Percentiles rank a stretch among this genome's conserved stretches.
phyloP scores from a whole-genome alignment of 1,140 invertebrate species.

The Zaprionus kolodkinae region DNA sequence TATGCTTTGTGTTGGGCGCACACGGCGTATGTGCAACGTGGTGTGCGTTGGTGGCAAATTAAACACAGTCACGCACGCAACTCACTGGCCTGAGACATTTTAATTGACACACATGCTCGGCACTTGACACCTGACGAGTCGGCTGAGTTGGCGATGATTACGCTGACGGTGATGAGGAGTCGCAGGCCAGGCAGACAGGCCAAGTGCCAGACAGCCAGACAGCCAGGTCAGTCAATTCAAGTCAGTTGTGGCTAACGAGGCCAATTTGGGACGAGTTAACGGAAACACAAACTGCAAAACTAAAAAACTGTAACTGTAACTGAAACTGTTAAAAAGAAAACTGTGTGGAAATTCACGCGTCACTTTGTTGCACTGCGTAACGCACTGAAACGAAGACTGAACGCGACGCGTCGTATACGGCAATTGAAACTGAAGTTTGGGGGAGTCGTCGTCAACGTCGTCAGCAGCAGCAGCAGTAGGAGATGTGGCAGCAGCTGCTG shows the following conservation, averaged over 20 bases:
- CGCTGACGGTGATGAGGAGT: slow-evolving; percentile 45
- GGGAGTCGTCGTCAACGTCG: slow-evolving; percentile 36
- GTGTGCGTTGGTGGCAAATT: slow-evolving; percentile 44
- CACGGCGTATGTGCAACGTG: slow-evolving; percentile 34
- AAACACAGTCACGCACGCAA: slow-evolving; percentile 69
- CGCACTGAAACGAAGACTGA: slow-evolving; percentile 65
- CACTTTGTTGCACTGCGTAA: slow-evolving; percentile 63
- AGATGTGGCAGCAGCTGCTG: slow-evolving; percentile 19
- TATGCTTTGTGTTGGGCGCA: slow-evolving; percentile 23
- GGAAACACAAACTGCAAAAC: no score
- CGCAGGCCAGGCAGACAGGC: slow-evolving; percentile 24
- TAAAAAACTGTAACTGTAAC: not conserved
- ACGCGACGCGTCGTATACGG: slow-evolving; percentile 58
- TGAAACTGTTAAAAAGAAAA: slow-evolving; percentile 5
- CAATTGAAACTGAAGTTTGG: slow-evolving; percentile 47
- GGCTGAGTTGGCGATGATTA: slow-evolving; percentile 28
- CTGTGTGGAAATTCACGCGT: slow-evolving; percentile 39
- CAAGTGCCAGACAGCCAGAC: not conserved
- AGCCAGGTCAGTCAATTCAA: slow-evolving; percentile 12
- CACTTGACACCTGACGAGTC: slow-evolving; percentile 59
- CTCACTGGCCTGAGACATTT: slow-evolving; percentile 74
- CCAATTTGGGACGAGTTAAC: slow-evolving; percentile 35
- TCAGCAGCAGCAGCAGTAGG: slow-evolving; percentile 26
- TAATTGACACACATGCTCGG: slow-evolving; percentile 75
- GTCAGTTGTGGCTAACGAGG: slow-evolving; percentile 51